These are phyloP conservation scores for Triplophysa yarkandensis DNA, from an alignment of 2,797 vertebrate species.

Conservation along the genomic window DNA sequence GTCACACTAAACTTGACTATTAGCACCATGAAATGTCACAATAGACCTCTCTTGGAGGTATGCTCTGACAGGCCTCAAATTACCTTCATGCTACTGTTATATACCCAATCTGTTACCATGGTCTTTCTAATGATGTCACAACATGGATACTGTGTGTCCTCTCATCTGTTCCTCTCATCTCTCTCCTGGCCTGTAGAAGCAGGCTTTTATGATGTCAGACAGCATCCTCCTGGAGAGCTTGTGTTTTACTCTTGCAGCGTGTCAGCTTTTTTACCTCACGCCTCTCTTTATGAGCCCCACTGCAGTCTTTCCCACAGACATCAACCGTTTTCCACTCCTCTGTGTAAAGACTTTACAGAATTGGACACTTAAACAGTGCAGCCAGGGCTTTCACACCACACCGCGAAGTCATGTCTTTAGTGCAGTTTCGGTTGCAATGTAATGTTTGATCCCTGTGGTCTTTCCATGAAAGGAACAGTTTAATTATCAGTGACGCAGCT, in stretches of 20 bases:
- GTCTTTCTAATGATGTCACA: constrained; percentile 76
- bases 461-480: constrained; percentile 35
- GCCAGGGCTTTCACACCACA: constrained; percentile 47
- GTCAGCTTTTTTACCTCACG: constrained; percentile 76
- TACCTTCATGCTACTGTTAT: constrained; percentile 6
- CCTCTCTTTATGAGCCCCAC: constrained; percentile 77
- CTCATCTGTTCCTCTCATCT: constrained; percentile 64
- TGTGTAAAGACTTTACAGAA: constrained; percentile 32
- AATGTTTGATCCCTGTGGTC: constrained; percentile 18
- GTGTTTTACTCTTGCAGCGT: constrained; percentile 49
- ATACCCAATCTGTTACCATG: constrained; percentile 70
- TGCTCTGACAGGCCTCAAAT: neutral
- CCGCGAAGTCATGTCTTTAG: constrained; percentile 41
- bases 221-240: constrained; percentile 53
- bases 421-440: constrained; percentile 19
- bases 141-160: too few relatives aligned
- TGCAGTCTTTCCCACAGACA: constrained; percentile 62
- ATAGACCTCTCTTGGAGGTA: neutral
- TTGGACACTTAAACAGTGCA: constrained; percentile 43
- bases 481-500: constrained; percentile 25
- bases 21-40: neutral
- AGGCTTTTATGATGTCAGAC: constrained; percentile 56
- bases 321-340: constrained; percentile 31
- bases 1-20: neutral
- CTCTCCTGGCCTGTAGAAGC: constrained; percentile 40